These are phyloP conservation scores for Phyllotreta striolata DNA, from an alignment of 2,888 invertebrate genomes.

Conservation along the genomic window DNA sequence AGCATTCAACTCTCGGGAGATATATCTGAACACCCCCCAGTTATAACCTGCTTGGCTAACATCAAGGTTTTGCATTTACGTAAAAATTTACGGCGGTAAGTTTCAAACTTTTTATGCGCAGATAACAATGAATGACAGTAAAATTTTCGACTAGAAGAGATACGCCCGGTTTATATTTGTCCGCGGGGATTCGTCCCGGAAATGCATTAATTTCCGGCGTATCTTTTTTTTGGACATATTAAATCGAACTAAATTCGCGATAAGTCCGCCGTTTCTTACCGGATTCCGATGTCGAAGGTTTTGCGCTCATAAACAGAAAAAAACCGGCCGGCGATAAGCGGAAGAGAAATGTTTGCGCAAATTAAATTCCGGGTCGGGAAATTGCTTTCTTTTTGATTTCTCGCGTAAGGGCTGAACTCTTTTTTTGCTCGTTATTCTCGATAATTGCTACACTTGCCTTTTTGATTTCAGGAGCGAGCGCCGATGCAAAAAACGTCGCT, in stretches of 20 bases:
- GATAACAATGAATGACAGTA: constrained; percentile 26
- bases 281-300: neutral
- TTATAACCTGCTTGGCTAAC: constrained; percentile 21
- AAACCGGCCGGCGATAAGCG: neutral
- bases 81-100: constrained; percentile 23
- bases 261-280: constrained; percentile 3
- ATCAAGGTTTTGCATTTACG: constrained; percentile 23
- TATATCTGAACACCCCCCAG: constrained; percentile 20
- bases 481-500: neutral
- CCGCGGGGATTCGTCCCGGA: constrained; percentile 3
- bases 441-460: constrained; percentile 19
- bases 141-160: constrained; percentile 16
- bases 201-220: constrained; percentile 5
- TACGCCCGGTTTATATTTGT: constrained; percentile 4
- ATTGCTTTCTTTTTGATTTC: constrained; percentile 22
- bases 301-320: neutral
- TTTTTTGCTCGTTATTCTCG: constrained; percentile 17
- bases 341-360: constrained; percentile 22
- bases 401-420: constrained; percentile 4
- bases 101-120: constrained; percentile 22
- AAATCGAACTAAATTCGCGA: neutral
- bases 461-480: neutral
- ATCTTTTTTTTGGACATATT: no score
- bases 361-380: constrained; percentile 21
- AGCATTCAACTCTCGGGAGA: constrained; percentile 13